Evolutionary conservation across 2,888 invertebrate genomes (phyloP).

Genomic region (Scaptomyza cyrtandrae): DNA sequence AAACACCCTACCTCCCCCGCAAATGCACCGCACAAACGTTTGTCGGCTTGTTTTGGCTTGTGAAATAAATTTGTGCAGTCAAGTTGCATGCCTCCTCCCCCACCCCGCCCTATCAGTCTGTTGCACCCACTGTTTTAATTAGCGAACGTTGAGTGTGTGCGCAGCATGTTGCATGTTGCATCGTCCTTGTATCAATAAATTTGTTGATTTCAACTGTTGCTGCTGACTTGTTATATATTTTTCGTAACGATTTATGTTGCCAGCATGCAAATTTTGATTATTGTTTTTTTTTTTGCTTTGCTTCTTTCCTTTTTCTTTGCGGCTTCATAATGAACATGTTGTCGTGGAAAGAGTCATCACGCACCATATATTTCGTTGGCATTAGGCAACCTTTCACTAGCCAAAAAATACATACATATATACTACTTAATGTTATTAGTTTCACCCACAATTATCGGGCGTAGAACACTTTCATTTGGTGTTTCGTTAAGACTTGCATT

Average conservation of each 20-base stretch:
- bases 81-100: slow-evolving; percentile 10
- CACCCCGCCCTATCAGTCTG: not conserved
- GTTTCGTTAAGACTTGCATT: slow-evolving; percentile 46
- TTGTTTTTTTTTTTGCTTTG: too few species aligned
- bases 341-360: slow-evolving; percentile 66
- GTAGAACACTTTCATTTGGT: slow-evolving; percentile 68
- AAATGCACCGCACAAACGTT: too few species aligned
- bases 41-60: slow-evolving; percentile 21
- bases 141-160: slow-evolving; percentile 38
- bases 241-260: slow-evolving; percentile 72
- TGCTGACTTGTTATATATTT: slow-evolving; percentile 80
- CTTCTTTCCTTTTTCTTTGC: slow-evolving; percentile 1
- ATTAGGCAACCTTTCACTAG: slow-evolving; percentile 67
- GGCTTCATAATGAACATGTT: slow-evolving; percentile 71
- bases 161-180: slow-evolving; percentile 46
- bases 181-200: slow-evolving; percentile 75
- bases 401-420: not conserved
- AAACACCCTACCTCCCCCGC: not conserved
- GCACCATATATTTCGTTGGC: slow-evolving; percentile 43
- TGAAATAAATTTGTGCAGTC: slow-evolving; percentile 31
- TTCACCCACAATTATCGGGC: slow-evolving; percentile 65
- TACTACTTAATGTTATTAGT: slow-evolving; percentile 29
- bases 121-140: slow-evolving; percentile 58
- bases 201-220: slow-evolving; percentile 81
- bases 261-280: slow-evolving; percentile 71